phyloP scores from a whole-genome alignment of 2,113 vertebrate species.

The Empidonax alnorum region DNA sequence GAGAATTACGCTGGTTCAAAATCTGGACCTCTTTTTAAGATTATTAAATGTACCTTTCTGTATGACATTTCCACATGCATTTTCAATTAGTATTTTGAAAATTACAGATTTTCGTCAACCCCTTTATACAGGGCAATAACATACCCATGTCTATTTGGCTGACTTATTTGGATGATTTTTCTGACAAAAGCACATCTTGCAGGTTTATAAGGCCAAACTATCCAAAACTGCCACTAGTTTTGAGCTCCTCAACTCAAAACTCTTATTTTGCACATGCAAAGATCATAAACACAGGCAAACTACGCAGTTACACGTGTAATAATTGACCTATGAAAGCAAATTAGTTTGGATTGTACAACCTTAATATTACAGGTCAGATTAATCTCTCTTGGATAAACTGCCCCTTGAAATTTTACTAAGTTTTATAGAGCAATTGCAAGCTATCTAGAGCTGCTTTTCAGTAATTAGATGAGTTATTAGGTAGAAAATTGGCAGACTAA shows the following conservation, averaged over 20 bases:
- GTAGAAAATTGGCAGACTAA: conserved; percentile 54
- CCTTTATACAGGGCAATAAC: conserved; percentile 61
- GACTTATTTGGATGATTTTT: conserved; percentile 67
- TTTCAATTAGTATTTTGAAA: conserved; percentile 76
- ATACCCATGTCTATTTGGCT: conserved; percentile 62
- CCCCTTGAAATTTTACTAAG: neutral
- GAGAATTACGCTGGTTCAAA: conserved; percentile 35
- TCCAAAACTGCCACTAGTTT: conserved; percentile 27
- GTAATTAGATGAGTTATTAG: conserved; percentile 59
- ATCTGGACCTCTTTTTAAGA: conserved; percentile 32
- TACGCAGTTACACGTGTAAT: neutral
- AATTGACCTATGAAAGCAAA: neutral
- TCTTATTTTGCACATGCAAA: neutral
- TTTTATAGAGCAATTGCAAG: conserved; percentile 55
- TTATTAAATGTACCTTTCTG: conserved; percentile 43
- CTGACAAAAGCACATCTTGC: conserved; percentile 59
- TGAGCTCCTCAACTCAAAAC: neutral
- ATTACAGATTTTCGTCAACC: conserved; percentile 70
- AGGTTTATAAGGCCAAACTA: conserved; percentile 5
- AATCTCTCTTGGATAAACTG: neutral
- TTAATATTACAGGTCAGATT: conserved; percentile 16
- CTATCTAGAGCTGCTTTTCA: conserved; percentile 43
- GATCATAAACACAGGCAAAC: conserved; percentile 1
- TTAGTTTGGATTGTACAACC: neutral
- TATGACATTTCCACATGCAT: conserved; percentile 31